Evolutionary conservation across 2,888 invertebrate genomes (phyloP), one percentile per base, ranked within the genome.

Genomic region (Melanchra persicariae): DNA sequence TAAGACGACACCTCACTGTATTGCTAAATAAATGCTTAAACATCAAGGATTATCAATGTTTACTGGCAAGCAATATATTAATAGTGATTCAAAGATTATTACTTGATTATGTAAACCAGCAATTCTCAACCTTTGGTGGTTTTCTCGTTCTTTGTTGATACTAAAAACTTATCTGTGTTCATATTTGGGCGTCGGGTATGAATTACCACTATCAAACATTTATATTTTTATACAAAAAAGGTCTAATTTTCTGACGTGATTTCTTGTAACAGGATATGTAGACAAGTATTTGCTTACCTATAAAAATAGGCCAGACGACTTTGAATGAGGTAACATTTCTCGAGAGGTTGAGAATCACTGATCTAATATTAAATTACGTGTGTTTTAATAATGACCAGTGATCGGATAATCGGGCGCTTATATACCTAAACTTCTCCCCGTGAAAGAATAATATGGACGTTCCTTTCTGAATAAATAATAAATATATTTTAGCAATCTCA

Each of bases 61-160:
- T 57, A 61, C 2, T 2, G 12, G 22, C 22, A 30, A 37, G 24
- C 26, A 61, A 64, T 37, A 72, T 62, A 30, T 62, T 72, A 49
- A 71, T 75, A 12, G 49, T 57, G 24, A 60, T 57, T 77, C 0
- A 24, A 70, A 74, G 0, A 72, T 47, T n/a, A 43, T 49, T 37
- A 75, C 62, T 58, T 67, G 64, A 40, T 54, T 43, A 47, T 72
- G 54, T 59, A 37, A 79, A 40, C 45, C 34, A 61, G 26, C 24
- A 45, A 54, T 73, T 24, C 79, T 70, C 62, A 63, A 59, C 45
- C 59, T 61, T 37, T 10, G 4, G 10, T 15, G 17, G 9, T 43
- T 17, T 2, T 9, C 51, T 34, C n/a, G n/a, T n/a, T n/a, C n/a
- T n/a, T n/a, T n/a, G n/a, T n/a, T n/a, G 4, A 37, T 17, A 64